phyloP scores from a whole-genome alignment of 2,888 invertebrate genomes.

The Penaeus monodon region DNA sequence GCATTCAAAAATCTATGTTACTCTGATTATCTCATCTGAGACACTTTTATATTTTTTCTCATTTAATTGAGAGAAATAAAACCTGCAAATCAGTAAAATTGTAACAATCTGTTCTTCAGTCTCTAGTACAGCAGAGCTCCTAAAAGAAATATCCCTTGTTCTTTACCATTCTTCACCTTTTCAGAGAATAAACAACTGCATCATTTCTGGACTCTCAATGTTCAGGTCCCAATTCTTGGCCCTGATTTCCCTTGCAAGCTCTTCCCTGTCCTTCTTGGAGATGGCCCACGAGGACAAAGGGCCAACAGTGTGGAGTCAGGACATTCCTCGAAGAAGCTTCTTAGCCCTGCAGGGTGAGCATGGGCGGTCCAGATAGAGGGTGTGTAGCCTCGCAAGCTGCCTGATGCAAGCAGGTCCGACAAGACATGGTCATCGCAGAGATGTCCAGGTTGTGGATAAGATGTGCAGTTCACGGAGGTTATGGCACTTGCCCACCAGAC shows the following conservation, averaged over 20 bases:
- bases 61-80: too few species aligned
- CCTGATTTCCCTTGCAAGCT: slow-evolving; percentile 49
- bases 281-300: slow-evolving; percentile 63
- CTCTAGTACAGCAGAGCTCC: too few species aligned
- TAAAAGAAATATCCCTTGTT: background rate
- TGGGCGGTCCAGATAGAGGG: slow-evolving; percentile 52
- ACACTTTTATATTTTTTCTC: too few species aligned
- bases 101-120: too few species aligned
- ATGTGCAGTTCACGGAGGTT: slow-evolving; percentile 44
- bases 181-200: slow-evolving; percentile 44
- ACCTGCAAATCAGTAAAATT: too few species aligned
- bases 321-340: slow-evolving; percentile 44
- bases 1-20: too few species aligned
- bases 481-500: slow-evolving; percentile 45
- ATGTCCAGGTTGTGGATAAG: slow-evolving; percentile 55
- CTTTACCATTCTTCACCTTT: background rate
- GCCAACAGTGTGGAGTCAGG: slow-evolving; percentile 49
- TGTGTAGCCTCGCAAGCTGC: slow-evolving; percentile 41
- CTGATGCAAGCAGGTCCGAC: slow-evolving; percentile 49
- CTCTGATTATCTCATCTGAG: too few species aligned
- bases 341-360: slow-evolving; percentile 54
- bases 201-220: slow-evolving; percentile 55
- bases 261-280: slow-evolving; percentile 47
- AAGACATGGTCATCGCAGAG: slow-evolving; percentile 52
- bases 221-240: slow-evolving; percentile 60